Evolutionary conservation across 1,140 invertebrate genomes (phyloP), one percentile per base, ranked within the genome.

Genomic region (Nomia melanderi): DNA sequence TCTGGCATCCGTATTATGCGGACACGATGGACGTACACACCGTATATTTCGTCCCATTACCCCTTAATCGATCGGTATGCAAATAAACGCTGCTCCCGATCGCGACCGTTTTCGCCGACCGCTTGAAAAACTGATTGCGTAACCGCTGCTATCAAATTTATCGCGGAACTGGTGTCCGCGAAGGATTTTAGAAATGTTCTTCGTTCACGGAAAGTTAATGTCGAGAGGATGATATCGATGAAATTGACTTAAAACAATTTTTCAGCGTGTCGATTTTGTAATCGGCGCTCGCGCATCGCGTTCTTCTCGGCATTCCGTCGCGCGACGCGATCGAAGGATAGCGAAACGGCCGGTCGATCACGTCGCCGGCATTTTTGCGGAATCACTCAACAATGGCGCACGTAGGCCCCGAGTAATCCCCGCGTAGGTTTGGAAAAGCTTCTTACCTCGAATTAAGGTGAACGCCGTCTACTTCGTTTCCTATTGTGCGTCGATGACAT

Each of bases 1-100:
- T 67, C 66, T 83, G 77, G 82, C 81, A 83, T 84, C 73, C 31
- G 82, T 80, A 83, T 84, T 80, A 84, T 83, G 77, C 81, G 82
- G 54, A 80, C 77, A 83, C 81, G 44, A 54, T 63, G 44, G n/a
- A 70, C 56, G 36, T 71, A 65, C 57, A 14, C 65, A 54, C 53
- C 50, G 50, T 84, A 73, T 73, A 79, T 84, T 80, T 64, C 63
- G 50, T 83, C 36, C 79, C 73, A 80, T 83, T 74, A 67, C 54
- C 70, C 53, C 44, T 66, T 77, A 83, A 84, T 80, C 82, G 69
- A 73, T 76, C 77, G 71, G 56, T 65, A 77, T 77, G 81, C 82
- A 69, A 74, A 63, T 77, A 77, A 36, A 60, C 29, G 56, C 29
- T 14, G 20, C 25, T 36, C 11, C 27, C 41, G 41, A 5, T 14